A percentile compares a stretch with the other conserved stretches of the same genome.
phyloP scores from a whole-genome alignment of 2,113 vertebrate genomes.

The Leucopternis melanops region DNA sequence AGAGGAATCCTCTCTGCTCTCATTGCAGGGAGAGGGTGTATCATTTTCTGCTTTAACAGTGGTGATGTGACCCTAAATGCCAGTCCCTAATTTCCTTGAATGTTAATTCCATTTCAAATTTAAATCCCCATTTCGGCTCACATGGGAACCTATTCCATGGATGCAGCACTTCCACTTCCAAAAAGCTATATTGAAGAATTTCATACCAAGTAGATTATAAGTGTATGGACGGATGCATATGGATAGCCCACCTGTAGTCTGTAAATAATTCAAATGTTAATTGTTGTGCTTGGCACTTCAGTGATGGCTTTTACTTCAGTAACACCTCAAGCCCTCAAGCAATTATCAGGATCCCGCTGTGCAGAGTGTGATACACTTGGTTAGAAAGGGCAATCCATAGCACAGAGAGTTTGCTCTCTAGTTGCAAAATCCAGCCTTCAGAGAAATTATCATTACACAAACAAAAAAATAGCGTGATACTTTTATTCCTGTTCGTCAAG shows the following conservation, averaged over 20 bases:
- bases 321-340: constrained; percentile 21
- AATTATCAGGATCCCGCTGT: constrained; percentile 32
- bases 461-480: not conserved
- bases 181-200: not conserved
- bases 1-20: not conserved
- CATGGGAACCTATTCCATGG: not conserved
- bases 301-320: constrained; percentile 4
- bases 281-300: constrained; percentile 35
- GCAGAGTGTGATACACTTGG: not conserved
- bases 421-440: not conserved
- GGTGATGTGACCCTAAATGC: not conserved
- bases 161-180: not conserved
- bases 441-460: not conserved
- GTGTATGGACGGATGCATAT: not conserved
- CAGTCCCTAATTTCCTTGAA: not conserved
- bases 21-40: not conserved
- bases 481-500: not conserved
- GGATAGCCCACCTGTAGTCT: constrained; percentile 24
- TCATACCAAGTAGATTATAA: not conserved
- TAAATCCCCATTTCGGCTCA: not conserved
- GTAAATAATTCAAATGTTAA: constrained; percentile 59
- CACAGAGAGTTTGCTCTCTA: not conserved
- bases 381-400: constrained; percentile 3
- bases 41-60: not conserved
- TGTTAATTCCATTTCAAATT: not conserved